Base-by-base conservation (phyloP, 1,140 invertebrate genomes). In the Spodoptera litura region DNA sequence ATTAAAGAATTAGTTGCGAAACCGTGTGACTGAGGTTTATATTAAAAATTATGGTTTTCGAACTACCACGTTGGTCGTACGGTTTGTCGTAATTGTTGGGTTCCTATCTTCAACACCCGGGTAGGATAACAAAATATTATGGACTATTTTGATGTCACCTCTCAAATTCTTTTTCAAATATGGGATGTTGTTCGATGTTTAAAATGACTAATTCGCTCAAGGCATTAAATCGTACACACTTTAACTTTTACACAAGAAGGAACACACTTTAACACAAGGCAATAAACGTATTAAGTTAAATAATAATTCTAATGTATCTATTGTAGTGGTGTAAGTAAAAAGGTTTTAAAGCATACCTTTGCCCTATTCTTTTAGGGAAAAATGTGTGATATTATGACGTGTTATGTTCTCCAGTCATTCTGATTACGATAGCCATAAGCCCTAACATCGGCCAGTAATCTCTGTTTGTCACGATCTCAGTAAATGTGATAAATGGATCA, bases 401-500 rank as follows among this genome's bases (percentile, higher is more conserved):
- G 20, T 20, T 20, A 20, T 20, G 6, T 55, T n/a, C 15, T 53
- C 13, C 10, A 27, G 25, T 51, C 66, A 53, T 70, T 53, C 38
- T 13, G 49, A 5, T 5, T 5, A 25, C 81, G 88, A 87, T 85
- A 64, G 25, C 53, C 25, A 20, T 81, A 85, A 84, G 76, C 68
- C 71, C 80, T 53, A 75, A 78, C 78, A 84, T 71, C 61, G 78
- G 80, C 74, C 78, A 86, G 87, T 93, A 87, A 91, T 91, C 84
- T 90, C 70, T 83, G 77, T 84, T 88, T 87, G 88, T 88, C 88
- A 91, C 88, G 87, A 90, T 88, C 85, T 89, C 70, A 38, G 61
- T 78, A 82, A 80, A 85, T 82, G 84, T 89, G 89, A 91, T 90
- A 91, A 91, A 87, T 75, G 73, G 66, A 89, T 91, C 90, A 91